Conservation (phyloP, 2,113 vertebrate genomes). For the Microcebus lehilahytsara region DNA sequence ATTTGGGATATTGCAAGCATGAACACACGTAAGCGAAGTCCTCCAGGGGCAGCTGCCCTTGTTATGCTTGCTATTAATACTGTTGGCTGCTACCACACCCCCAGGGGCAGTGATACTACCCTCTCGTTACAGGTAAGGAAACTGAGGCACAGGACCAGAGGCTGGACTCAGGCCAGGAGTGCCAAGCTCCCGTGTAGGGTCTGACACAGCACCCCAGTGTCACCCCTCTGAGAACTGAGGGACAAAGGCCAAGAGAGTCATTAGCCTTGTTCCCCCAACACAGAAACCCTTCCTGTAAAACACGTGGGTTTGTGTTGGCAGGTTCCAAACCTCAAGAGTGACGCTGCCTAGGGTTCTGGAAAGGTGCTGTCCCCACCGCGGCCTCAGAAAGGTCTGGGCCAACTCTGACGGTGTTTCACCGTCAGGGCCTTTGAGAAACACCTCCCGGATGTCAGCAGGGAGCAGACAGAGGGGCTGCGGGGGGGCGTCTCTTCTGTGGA, state of each 20-base stretch:
- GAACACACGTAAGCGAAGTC: not conserved
- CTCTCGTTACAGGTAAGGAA: not conserved
- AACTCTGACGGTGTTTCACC: not conserved
- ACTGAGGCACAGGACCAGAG: not conserved
- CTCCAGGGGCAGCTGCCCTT: no score
- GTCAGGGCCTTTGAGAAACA: not conserved
- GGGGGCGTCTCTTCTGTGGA: not conserved
- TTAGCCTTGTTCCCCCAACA: no score
- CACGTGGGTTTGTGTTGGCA: not conserved
- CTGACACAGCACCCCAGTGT: not conserved
- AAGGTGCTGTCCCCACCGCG: not conserved
- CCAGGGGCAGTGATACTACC: not conserved
- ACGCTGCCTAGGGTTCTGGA: not conserved
- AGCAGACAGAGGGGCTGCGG: not conserved
- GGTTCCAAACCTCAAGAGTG: not conserved
- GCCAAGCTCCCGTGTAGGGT: not conserved
- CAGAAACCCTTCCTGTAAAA: not conserved
- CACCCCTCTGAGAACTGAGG: not conserved
- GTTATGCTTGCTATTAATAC: not conserved
- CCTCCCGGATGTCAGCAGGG: not conserved
- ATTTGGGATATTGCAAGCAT: not conserved
- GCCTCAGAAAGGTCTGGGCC: not conserved
- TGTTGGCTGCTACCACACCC: not conserved
- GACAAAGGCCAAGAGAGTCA: not conserved
- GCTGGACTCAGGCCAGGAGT: not conserved